These are phyloP conservation scores for Orthochromis malagaraziensis DNA, from an alignment of 2,113 vertebrate species.

Conservation along the genomic window DNA sequence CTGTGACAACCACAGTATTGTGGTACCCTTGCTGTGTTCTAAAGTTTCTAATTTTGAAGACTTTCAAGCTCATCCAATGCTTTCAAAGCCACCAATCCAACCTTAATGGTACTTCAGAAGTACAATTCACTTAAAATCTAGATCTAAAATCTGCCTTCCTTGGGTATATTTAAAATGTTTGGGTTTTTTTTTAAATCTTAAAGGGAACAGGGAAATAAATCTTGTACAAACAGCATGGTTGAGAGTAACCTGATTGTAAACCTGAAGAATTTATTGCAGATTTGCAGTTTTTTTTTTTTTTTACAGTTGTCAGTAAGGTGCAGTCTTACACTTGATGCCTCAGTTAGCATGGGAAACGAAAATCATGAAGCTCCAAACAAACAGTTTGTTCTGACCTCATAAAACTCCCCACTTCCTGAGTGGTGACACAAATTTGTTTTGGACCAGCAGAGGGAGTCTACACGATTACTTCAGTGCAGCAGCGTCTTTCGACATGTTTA, in stretches of 20 bases:
- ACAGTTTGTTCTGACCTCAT: background rate
- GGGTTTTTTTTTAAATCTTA: accelerated
- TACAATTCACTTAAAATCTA: background rate
- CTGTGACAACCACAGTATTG: background rate
- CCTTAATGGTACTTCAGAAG: background rate
- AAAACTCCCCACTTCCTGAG: constrained; percentile 1
- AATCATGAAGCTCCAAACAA: background rate
- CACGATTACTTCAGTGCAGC: background rate
- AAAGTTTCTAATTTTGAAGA: background rate
- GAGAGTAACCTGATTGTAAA: background rate
- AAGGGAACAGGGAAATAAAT: background rate
- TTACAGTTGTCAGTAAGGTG: background rate
- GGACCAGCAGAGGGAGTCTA: background rate
- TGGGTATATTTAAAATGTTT: background rate
- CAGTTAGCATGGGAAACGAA: background rate
- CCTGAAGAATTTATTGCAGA: background rate
- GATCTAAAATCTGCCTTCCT: background rate
- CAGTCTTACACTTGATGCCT: background rate
- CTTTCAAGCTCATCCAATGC: background rate
- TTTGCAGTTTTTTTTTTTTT: background rate
- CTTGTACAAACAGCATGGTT: background rate
- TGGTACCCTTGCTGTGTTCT: background rate
- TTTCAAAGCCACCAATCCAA: background rate
- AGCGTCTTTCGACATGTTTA: constrained; percentile 29
- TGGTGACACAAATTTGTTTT: background rate